These are phyloP conservation scores for Paratilapia polleni DNA, from an alignment of 2,113 vertebrate species.

Conservation along the genomic window DNA sequence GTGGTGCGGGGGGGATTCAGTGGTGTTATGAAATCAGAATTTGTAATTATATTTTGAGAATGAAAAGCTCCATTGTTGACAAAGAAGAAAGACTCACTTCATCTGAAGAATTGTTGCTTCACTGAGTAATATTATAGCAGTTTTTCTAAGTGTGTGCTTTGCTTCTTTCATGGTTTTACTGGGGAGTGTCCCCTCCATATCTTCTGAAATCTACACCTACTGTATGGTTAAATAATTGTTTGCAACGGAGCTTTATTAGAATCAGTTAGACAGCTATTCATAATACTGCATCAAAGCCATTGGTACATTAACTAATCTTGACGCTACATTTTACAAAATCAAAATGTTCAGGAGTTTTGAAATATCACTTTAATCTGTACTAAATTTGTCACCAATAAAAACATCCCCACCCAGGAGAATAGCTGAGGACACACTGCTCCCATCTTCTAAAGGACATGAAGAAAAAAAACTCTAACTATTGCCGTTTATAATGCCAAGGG, in stretches of 20 bases:
- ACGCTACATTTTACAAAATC: neutral
- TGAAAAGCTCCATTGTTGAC: neutral
- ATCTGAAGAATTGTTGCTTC: neutral
- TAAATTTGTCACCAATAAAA: slow-evolving; percentile 7
- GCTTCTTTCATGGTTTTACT: neutral
- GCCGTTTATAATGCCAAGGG: neutral
- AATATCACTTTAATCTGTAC: slow-evolving; percentile 9
- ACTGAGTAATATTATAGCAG: neutral
- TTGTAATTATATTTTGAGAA: neutral
- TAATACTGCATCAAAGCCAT: neutral
- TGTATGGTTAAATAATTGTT: neutral
- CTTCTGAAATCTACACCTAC: neutral
- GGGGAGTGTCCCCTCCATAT: neutral
- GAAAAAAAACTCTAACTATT: neutral
- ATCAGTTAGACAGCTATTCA: neutral
- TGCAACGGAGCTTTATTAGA: neutral
- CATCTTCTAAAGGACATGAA: slow-evolving; percentile 12
- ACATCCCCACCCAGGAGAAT: neutral
- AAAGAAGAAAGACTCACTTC: neutral
- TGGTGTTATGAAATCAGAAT: neutral
- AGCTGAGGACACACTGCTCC: neutral
- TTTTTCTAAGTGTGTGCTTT: neutral
- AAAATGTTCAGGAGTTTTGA: neutral
- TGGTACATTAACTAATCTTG: neutral
- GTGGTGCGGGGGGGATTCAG: neutral